Evolutionary conservation across 1,140 invertebrate species (phyloP), one percentile per base, ranked within the genome.

Genomic region (Rhopalosiphum padi): DNA sequence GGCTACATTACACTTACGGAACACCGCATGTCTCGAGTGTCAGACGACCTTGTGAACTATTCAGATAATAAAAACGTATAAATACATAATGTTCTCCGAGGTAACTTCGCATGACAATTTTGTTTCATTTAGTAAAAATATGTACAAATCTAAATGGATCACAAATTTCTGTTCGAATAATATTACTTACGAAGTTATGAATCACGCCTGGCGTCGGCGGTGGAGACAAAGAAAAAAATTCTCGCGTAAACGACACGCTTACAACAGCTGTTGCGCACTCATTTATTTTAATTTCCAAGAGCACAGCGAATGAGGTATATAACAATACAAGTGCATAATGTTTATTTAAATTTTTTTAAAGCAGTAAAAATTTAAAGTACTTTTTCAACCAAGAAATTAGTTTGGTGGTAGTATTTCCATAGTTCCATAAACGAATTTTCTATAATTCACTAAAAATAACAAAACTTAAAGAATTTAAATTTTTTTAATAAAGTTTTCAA

Each of bases 191-290:
- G 60, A 77, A 77, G 30, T n/a, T n/a, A n/a, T 77, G 60, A 77
- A 77, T 77, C 60, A 77, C 60, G 60, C 15, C 60, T 23, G 41
- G 37, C 83, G 15, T 51, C 48, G 23, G 41, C 37, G 41, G 83
- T 23, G 30, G 83, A 25, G 23, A 85, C 83, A 85, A 85, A 85
- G 83, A 85, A 85, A 85, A 83, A 85, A 85, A 85, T 41, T 85
- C 83, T 85, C 83, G 83, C 3, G 7, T 85, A 85, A 85, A 43
- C 83, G 83, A 85, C 85, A 87, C 85, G 43, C 85, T 87, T 21
- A 7, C 25, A 87, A 87, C 85, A 87, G 41, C 83, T 85, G 83
- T 85, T 85, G 83, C 35, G 22, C 37, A 41, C 23, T 85, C 41
- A n/a, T 77, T 77, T 77, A n/a, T 77, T 77, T n/a, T 77, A 77